phyloP scores from a whole-genome alignment of 1,140 invertebrate species.

The Zaprionus ornatus region DNA sequence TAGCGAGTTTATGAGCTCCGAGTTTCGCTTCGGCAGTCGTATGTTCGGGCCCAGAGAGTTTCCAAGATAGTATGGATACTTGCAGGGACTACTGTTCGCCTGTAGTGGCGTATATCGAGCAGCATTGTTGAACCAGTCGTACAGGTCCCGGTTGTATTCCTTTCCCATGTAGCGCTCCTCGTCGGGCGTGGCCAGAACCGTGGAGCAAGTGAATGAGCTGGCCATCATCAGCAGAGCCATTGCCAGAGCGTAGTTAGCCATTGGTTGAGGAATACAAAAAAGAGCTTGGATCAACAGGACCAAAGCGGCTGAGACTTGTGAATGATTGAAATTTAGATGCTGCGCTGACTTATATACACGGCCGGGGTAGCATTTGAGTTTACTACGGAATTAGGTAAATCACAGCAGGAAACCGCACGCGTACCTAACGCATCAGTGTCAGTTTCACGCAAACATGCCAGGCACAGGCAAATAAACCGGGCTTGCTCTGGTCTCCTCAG shows the following conservation, averaged over 20 bases:
- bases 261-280: conserved; percentile 11
- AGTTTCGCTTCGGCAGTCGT: conserved; percentile 87
- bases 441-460: conserved; percentile 74
- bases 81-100: conserved; percentile 48
- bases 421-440: conserved; percentile 54
- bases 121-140: conserved; percentile 70
- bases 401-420: conserved; percentile 61
- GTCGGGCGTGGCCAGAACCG: conserved; percentile 65
- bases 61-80: conserved; percentile 58
- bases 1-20: conserved; percentile 90
- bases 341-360: conserved; percentile 53
- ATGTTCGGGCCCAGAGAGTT: conserved; percentile 58
- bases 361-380: conserved; percentile 1
- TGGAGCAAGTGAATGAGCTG: conserved; percentile 16
- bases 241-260: conserved; percentile 37
- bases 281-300: conserved; percentile 19
- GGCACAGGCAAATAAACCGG: conserved; percentile 63
- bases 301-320: conserved; percentile 42
- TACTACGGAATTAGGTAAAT: conserved; percentile 48
- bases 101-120: conserved; percentile 54
- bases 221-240: conserved; percentile 39
- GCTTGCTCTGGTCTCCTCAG: conserved; percentile 28
- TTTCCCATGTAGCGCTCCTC: conserved; percentile 82
- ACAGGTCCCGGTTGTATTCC: conserved; percentile 73
- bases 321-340: conserved; percentile 44